Evolutionary conservation across 1,140 invertebrate genomes (phyloP).

Genomic region (Pogonognathellus flavescens): DNA sequence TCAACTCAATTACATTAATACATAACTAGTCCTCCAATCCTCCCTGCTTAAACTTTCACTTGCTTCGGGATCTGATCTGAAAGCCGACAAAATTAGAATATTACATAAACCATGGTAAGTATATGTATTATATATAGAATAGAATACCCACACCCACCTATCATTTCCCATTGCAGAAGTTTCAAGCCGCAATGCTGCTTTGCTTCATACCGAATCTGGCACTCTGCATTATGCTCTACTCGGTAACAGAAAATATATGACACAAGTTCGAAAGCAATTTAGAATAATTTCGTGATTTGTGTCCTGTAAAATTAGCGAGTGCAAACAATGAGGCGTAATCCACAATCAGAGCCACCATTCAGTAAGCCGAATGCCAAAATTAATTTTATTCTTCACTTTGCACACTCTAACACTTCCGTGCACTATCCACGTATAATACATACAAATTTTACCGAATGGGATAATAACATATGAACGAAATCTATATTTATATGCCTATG

Average conservation of each 20-base stretch:
- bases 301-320: slow-evolving; percentile 15
- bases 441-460: too few species aligned
- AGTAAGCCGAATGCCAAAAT: not conserved
- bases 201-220: too few species aligned
- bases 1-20: slow-evolving; percentile 42
- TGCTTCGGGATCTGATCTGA: not conserved
- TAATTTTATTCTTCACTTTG: slow-evolving; percentile 28
- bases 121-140: not conserved
- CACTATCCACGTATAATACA: too few species aligned
- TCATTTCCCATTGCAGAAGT: not conserved
- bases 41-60: slow-evolving; percentile 1
- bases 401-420: not conserved
- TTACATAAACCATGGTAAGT: not conserved
- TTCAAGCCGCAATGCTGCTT: too few species aligned
- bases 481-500: too few species aligned
- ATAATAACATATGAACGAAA: too few species aligned
- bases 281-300: slow-evolving; percentile 37
- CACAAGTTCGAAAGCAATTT: slow-evolving; percentile 23
- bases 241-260: not conserved
- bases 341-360: slow-evolving; percentile 26
- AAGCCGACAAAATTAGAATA: too few species aligned
- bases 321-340: slow-evolving; percentile 23
- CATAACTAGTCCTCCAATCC: slow-evolving; percentile 11
- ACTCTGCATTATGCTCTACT: too few species aligned
- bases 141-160: too few species aligned